Conservation (phyloP, 2,888 invertebrate species). For the Eupithecia subumbrata region DNA sequence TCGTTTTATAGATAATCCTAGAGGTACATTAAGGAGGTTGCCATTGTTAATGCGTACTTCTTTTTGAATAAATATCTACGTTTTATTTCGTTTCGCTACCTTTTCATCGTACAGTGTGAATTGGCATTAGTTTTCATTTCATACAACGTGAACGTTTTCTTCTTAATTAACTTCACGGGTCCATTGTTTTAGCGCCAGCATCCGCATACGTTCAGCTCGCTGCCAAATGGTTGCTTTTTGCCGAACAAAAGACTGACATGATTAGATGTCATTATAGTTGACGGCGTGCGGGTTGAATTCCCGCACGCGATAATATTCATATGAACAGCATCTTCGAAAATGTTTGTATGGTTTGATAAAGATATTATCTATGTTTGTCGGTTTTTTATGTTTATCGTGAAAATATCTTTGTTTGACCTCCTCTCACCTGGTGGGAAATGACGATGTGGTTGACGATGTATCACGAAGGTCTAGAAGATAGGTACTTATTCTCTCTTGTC, state of each 20-base stretch:
- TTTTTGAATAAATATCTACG: too few relatives aligned
- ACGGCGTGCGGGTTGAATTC: not conserved
- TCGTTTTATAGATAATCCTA: too few relatives aligned
- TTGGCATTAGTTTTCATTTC: constrained; percentile 31
- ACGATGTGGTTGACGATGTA: too few relatives aligned
- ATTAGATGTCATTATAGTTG: not conserved
- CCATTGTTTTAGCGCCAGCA: constrained; percentile 64
- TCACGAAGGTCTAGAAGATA: too few relatives aligned
- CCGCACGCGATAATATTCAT: not conserved
- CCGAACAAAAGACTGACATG: constrained; percentile 6
- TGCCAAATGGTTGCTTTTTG: constrained; percentile 61
- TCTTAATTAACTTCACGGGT: constrained; percentile 62
- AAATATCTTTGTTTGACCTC: too few relatives aligned
- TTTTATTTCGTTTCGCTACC: too few relatives aligned
- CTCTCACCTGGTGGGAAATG: too few relatives aligned
- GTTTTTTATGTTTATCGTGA: too few relatives aligned
- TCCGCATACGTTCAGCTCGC: constrained; percentile 48
- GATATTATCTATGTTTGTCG: too few relatives aligned
- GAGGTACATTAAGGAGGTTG: too few relatives aligned
- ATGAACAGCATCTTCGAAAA: not conserved
- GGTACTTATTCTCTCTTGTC: not conserved
- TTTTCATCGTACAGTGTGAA: constrained; percentile 5
- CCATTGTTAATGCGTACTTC: too few relatives aligned
- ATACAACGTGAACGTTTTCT: constrained; percentile 53
- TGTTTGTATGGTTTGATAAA: too few relatives aligned